These are phyloP conservation scores for Callopanchax toddi DNA, from an alignment of 2,113 vertebrate genomes.

Conservation along the genomic window DNA sequence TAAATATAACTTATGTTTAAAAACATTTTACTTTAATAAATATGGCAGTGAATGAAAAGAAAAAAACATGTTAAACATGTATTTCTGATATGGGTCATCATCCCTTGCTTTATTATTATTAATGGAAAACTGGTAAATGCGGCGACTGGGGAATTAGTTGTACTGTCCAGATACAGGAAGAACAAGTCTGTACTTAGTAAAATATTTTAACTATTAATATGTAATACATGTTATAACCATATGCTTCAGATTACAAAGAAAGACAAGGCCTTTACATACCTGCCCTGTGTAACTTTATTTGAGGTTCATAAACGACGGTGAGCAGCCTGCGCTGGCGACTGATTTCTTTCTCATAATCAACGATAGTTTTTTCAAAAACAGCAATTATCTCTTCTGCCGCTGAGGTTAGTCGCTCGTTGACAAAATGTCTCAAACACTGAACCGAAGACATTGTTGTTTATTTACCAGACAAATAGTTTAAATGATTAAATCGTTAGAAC, in stretches of 20 bases:
- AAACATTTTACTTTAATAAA: no score
- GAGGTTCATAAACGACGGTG: slow-evolving; percentile 27
- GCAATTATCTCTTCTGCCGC: slow-evolving; percentile 46
- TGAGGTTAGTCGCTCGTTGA: slow-evolving; percentile 29
- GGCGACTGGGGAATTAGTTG: no score
- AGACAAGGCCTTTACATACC: slow-evolving; percentile 10
- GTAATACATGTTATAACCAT: not conserved
- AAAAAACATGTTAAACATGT: no score
- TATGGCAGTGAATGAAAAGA: no score
- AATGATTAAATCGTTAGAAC: accelerated
- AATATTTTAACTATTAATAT: not conserved
- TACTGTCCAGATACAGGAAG: not conserved
- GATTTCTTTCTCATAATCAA: slow-evolving; percentile 42
- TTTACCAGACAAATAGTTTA: not conserved
- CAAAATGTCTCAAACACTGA: slow-evolving; percentile 19
- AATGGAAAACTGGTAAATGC: no score
- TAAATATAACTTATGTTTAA: no score
- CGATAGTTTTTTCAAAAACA: slow-evolving; percentile 27
- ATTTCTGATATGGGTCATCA: no score
- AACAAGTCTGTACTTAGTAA: not conserved
- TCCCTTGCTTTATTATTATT: no score
- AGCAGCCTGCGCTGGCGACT: slow-evolving; percentile 39
- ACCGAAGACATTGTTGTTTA: slow-evolving; percentile 15
- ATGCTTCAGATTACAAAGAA: not conserved
- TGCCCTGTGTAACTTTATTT: slow-evolving; percentile 17